Percentiles rank a stretch among this genome's conserved stretches.
phyloP scores from a whole-genome alignment of 2,113 vertebrate species.

The Lepus americanus region DNA sequence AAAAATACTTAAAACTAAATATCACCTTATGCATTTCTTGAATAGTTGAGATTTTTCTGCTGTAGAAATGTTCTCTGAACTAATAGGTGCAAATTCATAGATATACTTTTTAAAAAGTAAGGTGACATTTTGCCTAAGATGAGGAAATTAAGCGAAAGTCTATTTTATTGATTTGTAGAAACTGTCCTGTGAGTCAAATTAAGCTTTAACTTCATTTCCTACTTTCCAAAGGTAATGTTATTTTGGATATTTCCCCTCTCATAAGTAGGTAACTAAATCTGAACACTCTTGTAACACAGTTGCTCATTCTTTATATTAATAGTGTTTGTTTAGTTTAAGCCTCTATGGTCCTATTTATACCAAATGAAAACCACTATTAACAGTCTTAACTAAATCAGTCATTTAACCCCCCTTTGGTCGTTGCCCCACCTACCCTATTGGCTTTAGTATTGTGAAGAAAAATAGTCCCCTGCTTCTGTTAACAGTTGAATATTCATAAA shows the following conservation, averaged over 20 bases:
- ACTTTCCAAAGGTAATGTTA: background rate
- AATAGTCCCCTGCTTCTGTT: slow-evolving; percentile 41
- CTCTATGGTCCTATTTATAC: background rate
- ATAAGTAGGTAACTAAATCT: background rate
- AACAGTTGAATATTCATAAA: slow-evolving; percentile 58
- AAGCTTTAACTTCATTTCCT: background rate
- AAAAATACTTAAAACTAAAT: background rate
- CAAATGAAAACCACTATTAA: background rate
- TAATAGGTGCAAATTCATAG: background rate
- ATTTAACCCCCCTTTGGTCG: background rate
- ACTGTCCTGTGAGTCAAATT: background rate
- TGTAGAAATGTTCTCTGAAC: background rate
- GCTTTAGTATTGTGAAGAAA: background rate
- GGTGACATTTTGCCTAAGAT: background rate
- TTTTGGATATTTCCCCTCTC: background rate
- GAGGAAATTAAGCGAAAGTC: slow-evolving; percentile 23
- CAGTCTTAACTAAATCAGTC: background rate
- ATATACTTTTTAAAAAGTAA: slow-evolving; percentile 27
- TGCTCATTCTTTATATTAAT: background rate
- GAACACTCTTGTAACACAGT: background rate
- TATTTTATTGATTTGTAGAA: background rate
- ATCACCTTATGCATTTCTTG: background rate
- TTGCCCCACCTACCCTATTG: background rate
- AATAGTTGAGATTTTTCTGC: background rate
- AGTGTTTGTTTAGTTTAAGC: background rate